Evolutionary conservation across 2,888 invertebrate genomes (phyloP).

Genomic region (Formica aserva): DNA sequence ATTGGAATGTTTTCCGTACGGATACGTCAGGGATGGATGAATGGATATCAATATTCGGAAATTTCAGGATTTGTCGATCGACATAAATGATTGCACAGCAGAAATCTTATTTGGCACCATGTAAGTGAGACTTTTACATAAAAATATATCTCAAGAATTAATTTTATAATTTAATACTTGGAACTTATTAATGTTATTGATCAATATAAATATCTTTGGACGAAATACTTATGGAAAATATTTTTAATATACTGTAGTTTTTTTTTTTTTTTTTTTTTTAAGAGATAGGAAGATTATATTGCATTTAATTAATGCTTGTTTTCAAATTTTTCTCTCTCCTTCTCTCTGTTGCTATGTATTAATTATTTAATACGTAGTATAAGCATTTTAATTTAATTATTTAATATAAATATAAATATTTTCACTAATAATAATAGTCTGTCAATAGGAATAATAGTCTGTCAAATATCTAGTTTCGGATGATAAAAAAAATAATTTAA

Average conservation of each 20-base stretch:
- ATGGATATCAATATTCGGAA: conserved; percentile 4
- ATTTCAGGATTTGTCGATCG: background rate
- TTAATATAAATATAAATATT: background rate
- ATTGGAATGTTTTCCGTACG: conserved; percentile 31
- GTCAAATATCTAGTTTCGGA: background rate
- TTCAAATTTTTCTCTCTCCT: background rate
- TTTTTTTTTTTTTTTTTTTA: no score
- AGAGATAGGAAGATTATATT: background rate
- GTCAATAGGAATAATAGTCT: background rate
- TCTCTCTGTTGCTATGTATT: background rate
- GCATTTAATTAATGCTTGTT: background rate
- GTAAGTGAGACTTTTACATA: background rate
- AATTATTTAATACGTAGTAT: background rate
- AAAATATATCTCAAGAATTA: background rate
- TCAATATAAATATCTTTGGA: background rate
- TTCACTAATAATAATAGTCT: background rate
- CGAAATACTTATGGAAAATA: background rate
- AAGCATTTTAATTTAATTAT: background rate
- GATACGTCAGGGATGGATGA: conserved; percentile 10
- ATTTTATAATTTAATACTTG: background rate
- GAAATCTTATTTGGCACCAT: background rate
- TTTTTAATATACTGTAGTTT: background rate
- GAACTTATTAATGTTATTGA: background rate
- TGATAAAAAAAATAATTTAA: background rate
- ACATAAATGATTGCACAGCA: background rate